Base-by-base conservation (phyloP, 2,888 invertebrate genomes). In the Notodonta dromedarius region DNA sequence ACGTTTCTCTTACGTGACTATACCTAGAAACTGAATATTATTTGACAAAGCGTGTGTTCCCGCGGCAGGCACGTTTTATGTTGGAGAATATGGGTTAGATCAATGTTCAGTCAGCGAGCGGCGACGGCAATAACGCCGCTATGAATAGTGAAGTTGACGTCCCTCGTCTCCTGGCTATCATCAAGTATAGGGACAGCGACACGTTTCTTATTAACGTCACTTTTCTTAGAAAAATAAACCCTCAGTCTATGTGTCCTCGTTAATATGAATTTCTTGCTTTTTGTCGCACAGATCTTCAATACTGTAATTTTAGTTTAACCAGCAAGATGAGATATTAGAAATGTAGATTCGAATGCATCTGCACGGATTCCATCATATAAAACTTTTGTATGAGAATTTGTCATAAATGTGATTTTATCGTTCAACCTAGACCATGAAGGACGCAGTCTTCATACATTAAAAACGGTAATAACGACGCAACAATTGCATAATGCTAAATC, bases 401-500 rank as follows among this genome's bases (percentile, higher is more conserved):
- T 1, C 3, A 6, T 5, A 46, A 46, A 46, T 46, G 5, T 46
- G 46, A 46, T 46, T 55, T 65, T 69, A 71, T 76, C 74, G 71
- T 77, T 72, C 66, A 74, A 76, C 79, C 80, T 83, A 79, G 80
- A 78, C 77, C 77, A 68, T 74, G 78, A 78, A 79, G 77, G 75
- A 78, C 74, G 70, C 74, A 78, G 74, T 78, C 69, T 76, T 75
- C 64, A 78, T 79, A 79, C 79, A 78, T 77, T 32, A 78, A 82
- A 83, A 82, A 82, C 72, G 73, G 73, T 76, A 74, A 80, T 77
- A 79, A 76, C 78, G 76, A 75, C 68, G 71, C 69, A 76, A 80
- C 77, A 79, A 86, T 87, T 86, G 85, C 83, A 84, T 85, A 84
- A 87, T 75, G 79, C 81, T 81, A 80, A 84, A 84, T 82, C 75